Base-by-base conservation (phyloP, 1,140 invertebrate genomes). In the Brachionus asplanchnoidis region DNA sequence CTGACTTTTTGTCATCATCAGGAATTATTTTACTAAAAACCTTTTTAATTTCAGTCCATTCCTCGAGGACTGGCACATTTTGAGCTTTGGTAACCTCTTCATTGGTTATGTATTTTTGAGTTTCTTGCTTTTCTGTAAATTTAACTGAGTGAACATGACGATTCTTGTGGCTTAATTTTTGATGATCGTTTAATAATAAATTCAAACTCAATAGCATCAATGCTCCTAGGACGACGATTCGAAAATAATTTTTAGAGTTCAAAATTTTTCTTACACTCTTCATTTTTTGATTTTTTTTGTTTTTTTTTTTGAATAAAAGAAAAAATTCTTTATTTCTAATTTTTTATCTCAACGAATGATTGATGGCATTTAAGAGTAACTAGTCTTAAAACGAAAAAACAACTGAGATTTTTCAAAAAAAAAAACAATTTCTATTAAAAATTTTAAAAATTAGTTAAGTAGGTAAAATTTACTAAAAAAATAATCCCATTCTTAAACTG, bases 361-460 rank as follows among this genome's bases (percentile, higher is more conserved):
- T 77, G 73, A 77, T 77, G 73, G 73, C 73, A 77, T 77, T 77
- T 73, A 73, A 40, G 36, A 73, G 32, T 11, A 73, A 73, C 14
- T 20, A 73, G 17, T 73, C 36, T 73, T 42, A 73, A n/a, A 73
- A 73, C 20, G 11, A 14, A 77, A 77, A 77, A 77, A 77, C 73
- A 77, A 77, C 44, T 77, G 40, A 77, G 42, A 11, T 36, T 50
- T 26, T 53, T 17, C 23, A 23, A 36, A 50, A 46, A 50, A 77
- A 77, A 77, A 50, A 50, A 75, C 53, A 20, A 60, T 60, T 60
- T 75, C 70, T 75, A 46, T 46, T 11, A 46, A 46, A 40, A 42
- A 42, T 17, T 44, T 20, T 42, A 68, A 68, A 68, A 68, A 68
- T 68, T 32, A 68, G 66, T 32, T 68, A n/a, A 68, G 14, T 36